Evolutionary conservation across 2,797 vertebrate species (phyloP), one percentile per base, ranked within the genome.

Genomic region (Tokudaia tokunoshimensis): DNA sequence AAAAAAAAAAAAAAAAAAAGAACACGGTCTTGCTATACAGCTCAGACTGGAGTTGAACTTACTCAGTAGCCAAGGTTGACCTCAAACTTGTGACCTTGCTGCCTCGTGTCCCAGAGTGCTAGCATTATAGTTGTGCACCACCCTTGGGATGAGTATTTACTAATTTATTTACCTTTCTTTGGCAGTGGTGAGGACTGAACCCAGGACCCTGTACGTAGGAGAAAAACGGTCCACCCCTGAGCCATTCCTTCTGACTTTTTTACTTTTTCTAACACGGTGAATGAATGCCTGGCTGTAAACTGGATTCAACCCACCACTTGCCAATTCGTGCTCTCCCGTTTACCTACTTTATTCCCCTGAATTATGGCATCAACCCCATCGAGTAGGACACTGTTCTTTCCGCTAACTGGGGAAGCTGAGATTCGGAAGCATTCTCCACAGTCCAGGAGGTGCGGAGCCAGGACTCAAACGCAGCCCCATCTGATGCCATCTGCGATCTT

Each of bases 251-350:
- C 67, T 41, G 24, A 11, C 70, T 55, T 83, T 26, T 85, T 44
- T 34, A 20, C 19, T 85, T 67, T 50, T 85, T 47, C 44, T 50
- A 78, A 74, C 55, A 75, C 57, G 67, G 7, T 88, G 26, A 91
- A 83, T 65, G 17, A 52, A 52, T 52, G 52, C 29, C 61, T 67
- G 55, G 67, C n/a, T 90, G 9, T 76, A 72, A 34, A 47, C 75
- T 82, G 67, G 47, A 83, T 83, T 74, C 50, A 91, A 63, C 17
- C 41, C 55, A 67, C 24, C 5, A 13, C 55, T 26, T n/a, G 44
- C 72, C 76, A 96, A 41, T 80, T 19, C 85, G 78, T 84, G 63
- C 61, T 79, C 79, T 94, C 57, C 57, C 10, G n/a, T 78, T 96
- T 81, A 84, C n/a, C 22, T 26, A 26, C 6, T 15, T 84, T 88